phyloP scores from a whole-genome alignment of 2,797 vertebrate species.

The Pantherophis alleghaniensis region DNA sequence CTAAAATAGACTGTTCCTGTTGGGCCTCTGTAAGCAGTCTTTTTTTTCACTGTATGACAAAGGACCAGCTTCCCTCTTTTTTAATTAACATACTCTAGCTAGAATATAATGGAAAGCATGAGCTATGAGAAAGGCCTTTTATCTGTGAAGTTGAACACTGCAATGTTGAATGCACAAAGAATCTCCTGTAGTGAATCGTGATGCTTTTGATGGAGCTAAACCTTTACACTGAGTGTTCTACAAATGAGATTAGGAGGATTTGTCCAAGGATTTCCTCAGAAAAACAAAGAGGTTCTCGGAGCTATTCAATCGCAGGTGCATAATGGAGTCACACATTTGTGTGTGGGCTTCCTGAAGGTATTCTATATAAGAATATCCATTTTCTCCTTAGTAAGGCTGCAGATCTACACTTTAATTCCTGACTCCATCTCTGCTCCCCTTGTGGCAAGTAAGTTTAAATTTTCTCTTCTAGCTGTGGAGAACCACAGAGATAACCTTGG shows the following conservation, averaged over 20 bases:
- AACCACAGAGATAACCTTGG: neutral
- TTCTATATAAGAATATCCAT: neutral
- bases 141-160: conserved; percentile 1
- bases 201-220: neutral
- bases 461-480: neutral
- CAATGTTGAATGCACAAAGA: neutral
- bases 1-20: neutral
- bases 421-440: neutral
- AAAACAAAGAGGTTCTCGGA: neutral
- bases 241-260: neutral
- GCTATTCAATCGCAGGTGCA: neutral
- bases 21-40: neutral
- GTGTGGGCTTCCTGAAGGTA: neutral
- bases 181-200: neutral
- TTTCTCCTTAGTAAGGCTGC: neutral
- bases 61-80: neutral
- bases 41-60: neutral
- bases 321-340: neutral
- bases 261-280: neutral
- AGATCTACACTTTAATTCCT: neutral
- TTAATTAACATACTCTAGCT: conserved; percentile 24
- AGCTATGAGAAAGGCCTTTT: conserved; percentile 5
- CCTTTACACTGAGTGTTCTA: neutral
- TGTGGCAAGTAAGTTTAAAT: neutral
- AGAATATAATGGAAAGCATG: conserved; percentile 16